These are phyloP conservation scores for Orchestia grillus DNA, from an alignment of 1,140 invertebrate genomes.

Conservation along the genomic window DNA sequence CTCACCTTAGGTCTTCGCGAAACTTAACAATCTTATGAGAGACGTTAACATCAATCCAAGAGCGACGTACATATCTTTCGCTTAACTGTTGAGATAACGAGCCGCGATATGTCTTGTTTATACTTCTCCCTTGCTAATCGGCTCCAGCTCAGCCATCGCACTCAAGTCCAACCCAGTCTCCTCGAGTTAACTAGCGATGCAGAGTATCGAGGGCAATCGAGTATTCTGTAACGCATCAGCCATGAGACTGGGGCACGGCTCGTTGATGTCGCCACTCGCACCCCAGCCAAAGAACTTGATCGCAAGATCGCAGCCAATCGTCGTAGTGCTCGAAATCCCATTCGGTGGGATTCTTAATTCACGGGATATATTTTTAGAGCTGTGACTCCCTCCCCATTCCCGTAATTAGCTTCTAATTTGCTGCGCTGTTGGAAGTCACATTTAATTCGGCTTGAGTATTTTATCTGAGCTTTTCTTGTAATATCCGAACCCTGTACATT, in stretches of 20 bases:
- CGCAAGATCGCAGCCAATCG: not conserved
- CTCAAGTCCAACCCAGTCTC: not conserved
- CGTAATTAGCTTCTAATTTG: not conserved
- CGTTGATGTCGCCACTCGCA: not conserved
- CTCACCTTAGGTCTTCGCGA: too few relatives aligned
- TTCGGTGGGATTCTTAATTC: not conserved
- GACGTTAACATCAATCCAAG: too few relatives aligned
- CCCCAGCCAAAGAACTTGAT: not conserved
- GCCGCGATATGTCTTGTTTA: too few relatives aligned
- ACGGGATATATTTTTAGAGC: not conserved
- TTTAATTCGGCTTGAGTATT: not conserved
- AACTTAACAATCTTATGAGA: too few relatives aligned
- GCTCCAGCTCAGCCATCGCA: not conserved
- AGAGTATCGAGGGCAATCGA: not conserved
- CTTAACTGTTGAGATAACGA: too few relatives aligned
- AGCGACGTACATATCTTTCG: too few relatives aligned
- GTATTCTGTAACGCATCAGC: not conserved
- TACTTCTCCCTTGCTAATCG: not conserved
- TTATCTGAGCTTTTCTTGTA: not conserved
- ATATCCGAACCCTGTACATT: too few relatives aligned
- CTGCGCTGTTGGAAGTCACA: not conserved
- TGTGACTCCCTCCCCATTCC: not conserved
- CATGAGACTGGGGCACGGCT: not conserved
- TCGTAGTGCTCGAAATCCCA: not conserved
- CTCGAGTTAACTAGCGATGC: not conserved